A percentile compares a stretch with the other conserved stretches of the same genome.
Evolutionary conservation across 2,113 vertebrate species (phyloP).

Genomic region (Pterocles gutturalis): DNA sequence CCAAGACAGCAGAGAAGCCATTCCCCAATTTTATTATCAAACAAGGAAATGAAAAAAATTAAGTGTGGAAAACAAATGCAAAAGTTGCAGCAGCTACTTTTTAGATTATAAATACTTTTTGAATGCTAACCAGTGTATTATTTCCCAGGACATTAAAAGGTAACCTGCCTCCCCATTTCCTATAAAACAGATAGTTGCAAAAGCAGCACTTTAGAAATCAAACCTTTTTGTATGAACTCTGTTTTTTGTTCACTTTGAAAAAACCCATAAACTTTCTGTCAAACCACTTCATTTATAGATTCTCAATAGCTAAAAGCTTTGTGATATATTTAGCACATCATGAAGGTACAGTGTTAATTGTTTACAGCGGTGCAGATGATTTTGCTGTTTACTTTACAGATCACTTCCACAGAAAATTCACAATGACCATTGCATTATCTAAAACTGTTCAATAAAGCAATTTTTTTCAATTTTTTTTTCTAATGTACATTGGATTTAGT

Average conservation of each 20-base stretch:
- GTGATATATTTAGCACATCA: background rate
- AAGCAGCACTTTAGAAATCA: background rate
- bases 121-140: background rate
- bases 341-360: background rate
- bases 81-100: background rate
- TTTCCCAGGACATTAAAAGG: background rate
- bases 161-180: background rate
- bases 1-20: background rate
- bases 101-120: background rate
- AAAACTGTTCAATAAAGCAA: background rate
- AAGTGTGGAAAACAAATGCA: background rate
- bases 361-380: background rate
- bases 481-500: background rate
- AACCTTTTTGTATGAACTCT: background rate
- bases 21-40: background rate
- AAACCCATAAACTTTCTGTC: background rate
- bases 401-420: background rate
- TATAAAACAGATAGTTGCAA: background rate
- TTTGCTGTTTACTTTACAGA: background rate
- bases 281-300: background rate
- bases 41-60: background rate
- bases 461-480: background rate
- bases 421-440: background rate
- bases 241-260: background rate
- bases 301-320: background rate